Conservation (phyloP, 2,113 vertebrate species). For the Xenopus tropicalis region DNA sequence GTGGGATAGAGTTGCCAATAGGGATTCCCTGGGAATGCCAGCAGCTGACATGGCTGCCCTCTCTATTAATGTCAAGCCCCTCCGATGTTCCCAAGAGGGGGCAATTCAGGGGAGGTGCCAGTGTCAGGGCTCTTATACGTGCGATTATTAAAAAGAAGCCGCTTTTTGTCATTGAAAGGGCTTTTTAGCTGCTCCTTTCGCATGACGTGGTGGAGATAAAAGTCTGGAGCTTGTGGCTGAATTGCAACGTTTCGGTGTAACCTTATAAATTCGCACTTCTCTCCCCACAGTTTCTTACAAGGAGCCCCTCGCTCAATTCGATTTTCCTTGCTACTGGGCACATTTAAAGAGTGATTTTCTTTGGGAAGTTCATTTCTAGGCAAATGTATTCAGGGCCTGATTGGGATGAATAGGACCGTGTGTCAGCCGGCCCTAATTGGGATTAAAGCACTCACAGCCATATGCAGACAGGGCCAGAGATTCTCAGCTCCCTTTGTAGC, state of each 20-base stretch:
- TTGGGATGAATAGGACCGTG: constrained; percentile 90
- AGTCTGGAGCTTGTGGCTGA: constrained; percentile 83
- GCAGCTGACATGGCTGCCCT: constrained; percentile 88
- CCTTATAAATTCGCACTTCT: constrained; percentile 98
- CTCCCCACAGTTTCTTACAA: constrained; percentile 84
- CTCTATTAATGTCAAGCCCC: too few species aligned
- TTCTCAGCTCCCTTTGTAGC: constrained; percentile 88
- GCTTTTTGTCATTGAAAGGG: constrained; percentile 74
- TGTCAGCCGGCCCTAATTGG: constrained; percentile 99
- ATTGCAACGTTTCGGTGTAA: constrained; percentile 96
- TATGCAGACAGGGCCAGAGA: constrained; percentile 92
- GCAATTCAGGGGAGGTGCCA: constrained; percentile 38
- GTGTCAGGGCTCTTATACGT: constrained; percentile 71
- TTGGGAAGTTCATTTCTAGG: constrained; percentile 97
- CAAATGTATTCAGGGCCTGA: constrained; percentile 96
- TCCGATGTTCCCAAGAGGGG: too few species aligned
- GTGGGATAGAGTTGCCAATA: constrained; percentile 93
- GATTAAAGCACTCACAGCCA: constrained; percentile 98
- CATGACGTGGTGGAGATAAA: constrained; percentile 91
- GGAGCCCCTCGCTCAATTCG: constrained; percentile 86
- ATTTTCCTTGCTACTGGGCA: constrained; percentile 95
- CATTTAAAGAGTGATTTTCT: constrained; percentile 91
- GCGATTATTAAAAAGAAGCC: constrained; percentile 54
- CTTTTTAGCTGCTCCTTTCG: constrained; percentile 76
- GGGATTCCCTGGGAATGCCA: constrained; percentile 91